Evolutionary conservation across 2,797 vertebrate genomes (phyloP).

Genomic region (Karalla daura): DNA sequence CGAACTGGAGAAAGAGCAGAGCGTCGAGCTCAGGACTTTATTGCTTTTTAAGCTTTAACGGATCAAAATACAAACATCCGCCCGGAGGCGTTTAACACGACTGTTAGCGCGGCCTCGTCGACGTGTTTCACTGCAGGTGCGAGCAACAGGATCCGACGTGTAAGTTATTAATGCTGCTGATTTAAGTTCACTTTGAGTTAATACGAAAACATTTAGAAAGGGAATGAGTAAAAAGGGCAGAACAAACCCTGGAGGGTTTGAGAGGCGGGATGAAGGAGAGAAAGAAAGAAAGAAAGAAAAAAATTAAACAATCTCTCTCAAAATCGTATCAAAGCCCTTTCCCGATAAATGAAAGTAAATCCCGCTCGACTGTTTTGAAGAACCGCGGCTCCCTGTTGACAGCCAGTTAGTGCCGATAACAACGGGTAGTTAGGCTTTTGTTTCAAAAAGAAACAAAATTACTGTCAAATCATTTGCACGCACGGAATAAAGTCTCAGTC

Average conservation of each 20-base stretch:
- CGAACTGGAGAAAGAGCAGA: slow-evolving; percentile 15
- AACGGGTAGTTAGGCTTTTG: too few relatives aligned
- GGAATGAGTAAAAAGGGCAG: slow-evolving; percentile 33
- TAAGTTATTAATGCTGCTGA: slow-evolving; percentile 6
- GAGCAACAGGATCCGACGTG: not conserved
- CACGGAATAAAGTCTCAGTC: slow-evolving; percentile 4
- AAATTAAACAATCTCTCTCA: slow-evolving; percentile 18
- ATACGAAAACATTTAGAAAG: slow-evolving; percentile 30
- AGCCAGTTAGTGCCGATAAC: slow-evolving; percentile 2
- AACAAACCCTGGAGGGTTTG: slow-evolving; percentile 15
- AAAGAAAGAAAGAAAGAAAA: slow-evolving; percentile 2
- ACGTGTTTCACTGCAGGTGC: not conserved
- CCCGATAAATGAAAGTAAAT: slow-evolving; percentile 35
- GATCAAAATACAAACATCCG: slow-evolving; percentile 35
- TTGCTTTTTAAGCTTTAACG: slow-evolving; percentile 18
- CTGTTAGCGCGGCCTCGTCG: not conserved
- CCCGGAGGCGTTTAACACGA: slow-evolving; percentile 7
- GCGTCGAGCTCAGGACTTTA: slow-evolving; percentile 12
- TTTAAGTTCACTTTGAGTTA: slow-evolving; percentile 31
- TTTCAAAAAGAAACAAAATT: slow-evolving; percentile 45
- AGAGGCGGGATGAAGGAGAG: slow-evolving; percentile 8
- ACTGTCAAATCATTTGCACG: slow-evolving; percentile 20
- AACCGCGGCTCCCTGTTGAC: slow-evolving; percentile 14
- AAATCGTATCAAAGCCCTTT: slow-evolving; percentile 38
- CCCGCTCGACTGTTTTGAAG: slow-evolving; percentile 28